A percentile compares a stretch with the other conserved stretches of the same genome.
Conservation (phyloP, 1,140 invertebrate genomes). For the Calephelis nemesis region DNA sequence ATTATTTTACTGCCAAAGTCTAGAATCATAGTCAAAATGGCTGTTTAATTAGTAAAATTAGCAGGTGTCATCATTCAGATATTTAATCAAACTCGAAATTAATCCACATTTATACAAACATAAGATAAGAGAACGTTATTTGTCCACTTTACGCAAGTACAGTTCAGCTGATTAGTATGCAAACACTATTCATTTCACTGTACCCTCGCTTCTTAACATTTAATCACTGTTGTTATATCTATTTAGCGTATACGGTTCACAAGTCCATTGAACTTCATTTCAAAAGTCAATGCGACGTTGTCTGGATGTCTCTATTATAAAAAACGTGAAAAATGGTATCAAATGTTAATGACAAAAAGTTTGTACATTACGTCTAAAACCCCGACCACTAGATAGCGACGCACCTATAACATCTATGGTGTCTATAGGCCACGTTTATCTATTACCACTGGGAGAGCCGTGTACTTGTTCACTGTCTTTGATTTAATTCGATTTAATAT, state of each 20-base stretch:
- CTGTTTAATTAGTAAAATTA: not conserved
- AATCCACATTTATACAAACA: constrained; percentile 8
- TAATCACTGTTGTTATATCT: constrained; percentile 31
- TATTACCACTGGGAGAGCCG: too few species aligned
- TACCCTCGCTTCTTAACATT: constrained; percentile 24
- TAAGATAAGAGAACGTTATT: constrained; percentile 9
- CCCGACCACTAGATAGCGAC: not conserved
- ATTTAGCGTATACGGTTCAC: constrained; percentile 27
- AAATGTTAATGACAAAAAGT: too few species aligned
- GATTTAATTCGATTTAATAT: not conserved
- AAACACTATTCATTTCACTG: constrained; percentile 17
- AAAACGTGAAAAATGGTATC: not conserved
- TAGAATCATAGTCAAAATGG: too few species aligned
- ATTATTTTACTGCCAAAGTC: too few species aligned
- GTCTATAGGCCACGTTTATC: too few species aligned
- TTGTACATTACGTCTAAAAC: not conserved
- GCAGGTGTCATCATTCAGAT: not conserved
- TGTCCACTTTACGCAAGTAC: constrained; percentile 18
- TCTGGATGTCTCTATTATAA: constrained; percentile 17
- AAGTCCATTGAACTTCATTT: constrained; percentile 35
- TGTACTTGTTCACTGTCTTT: not conserved
- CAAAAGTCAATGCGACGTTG: constrained; percentile 39
- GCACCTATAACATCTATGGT: too few species aligned
- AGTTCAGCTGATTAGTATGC: constrained; percentile 22
- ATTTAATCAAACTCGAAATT: constrained; percentile 6